A percentile compares a stretch with the other conserved stretches of the same genome.
Evolutionary conservation across 2,888 invertebrate species (phyloP).

Genomic region (Meta bourneti): DNA sequence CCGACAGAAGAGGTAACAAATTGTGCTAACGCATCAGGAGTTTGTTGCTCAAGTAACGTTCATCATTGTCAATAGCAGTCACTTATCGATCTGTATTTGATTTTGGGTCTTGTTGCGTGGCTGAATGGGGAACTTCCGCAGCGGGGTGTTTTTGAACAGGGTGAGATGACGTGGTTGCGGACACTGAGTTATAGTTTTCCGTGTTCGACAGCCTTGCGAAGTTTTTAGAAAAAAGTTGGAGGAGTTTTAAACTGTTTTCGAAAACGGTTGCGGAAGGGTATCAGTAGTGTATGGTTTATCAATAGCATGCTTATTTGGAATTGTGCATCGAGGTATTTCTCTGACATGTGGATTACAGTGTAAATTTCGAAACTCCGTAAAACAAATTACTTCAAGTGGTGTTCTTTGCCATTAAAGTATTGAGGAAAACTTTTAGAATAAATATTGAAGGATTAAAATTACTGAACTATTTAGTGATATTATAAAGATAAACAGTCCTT

Average conservation of each 20-base stretch:
- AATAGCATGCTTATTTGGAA: neutral
- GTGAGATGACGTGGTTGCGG: neutral
- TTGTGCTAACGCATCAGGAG: conserved; percentile 36
- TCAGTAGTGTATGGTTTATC: neutral
- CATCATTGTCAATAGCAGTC: conserved; percentile 48
- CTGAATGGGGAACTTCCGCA: neutral
- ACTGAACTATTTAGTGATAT: no score
- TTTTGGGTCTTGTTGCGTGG: neutral
- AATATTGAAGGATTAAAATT: no score
- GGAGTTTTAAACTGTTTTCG: neutral
- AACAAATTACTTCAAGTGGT: no score
- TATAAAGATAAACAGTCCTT: no score
- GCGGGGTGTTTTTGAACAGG: neutral
- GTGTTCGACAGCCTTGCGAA: neutral
- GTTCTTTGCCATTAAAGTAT: no score
- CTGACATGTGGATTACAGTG: no score
- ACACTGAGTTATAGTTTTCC: neutral
- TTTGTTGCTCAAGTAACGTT: conserved; percentile 48
- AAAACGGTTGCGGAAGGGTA: neutral
- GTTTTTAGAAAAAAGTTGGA: neutral
- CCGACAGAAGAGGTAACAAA: conserved; percentile 43
- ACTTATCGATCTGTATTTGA: conserved; percentile 34
- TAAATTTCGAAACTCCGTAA: no score
- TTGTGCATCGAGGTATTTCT: no score
- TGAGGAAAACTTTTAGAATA: no score